Base-by-base conservation (phyloP, 2,797 vertebrate genomes). In the Xenopus petersii region DNA sequence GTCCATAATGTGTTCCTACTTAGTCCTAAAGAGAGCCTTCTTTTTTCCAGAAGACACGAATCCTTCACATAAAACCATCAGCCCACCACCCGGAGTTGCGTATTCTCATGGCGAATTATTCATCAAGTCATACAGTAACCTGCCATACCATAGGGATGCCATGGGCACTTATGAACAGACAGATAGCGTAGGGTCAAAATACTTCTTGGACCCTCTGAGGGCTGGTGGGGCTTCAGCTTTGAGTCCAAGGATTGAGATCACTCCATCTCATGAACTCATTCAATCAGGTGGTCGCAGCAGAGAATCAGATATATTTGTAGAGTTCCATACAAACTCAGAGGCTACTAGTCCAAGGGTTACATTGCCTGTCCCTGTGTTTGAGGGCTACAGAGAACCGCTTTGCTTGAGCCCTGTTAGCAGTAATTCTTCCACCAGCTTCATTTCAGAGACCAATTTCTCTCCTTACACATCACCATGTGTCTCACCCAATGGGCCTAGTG, bases 321-420 rank as follows among this genome's bases (percentile, higher is more conserved):
- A 92, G 10, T 95, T 94, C 79, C 86, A 84, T 73, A 21, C 85
- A 75, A 86, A 68, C 87, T 89, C 92, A 36, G 85, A 89, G 80
- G 94, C 93, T 83, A 83, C 90, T 85, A 93, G 93, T 88, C 95
- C 95, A 47, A 87, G 95, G 86, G 93, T 95, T 87, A 97, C 96
- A 49, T 92, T 99, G 87, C 94, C 96, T 0, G 96, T 98, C 79
- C 97, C 96, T 0, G 96, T 95, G 82, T 94, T 94, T 82, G 97
- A 98, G 24, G 85, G 88, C 84, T 98, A 98, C 88, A 93, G 98
- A 67, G 97, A 98, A 88, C 94, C 96, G 59, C 93, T 92, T 92
- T 99, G 97, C 93, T 89, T 98, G 90, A 99, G 98, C 85, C 98
- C 98, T 0, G 96, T 95, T 89, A 98, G 96, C 91, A 98, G 97